Conservation (phyloP, 2,797 vertebrate genomes). For the Rhynchonycteris naso region DNA sequence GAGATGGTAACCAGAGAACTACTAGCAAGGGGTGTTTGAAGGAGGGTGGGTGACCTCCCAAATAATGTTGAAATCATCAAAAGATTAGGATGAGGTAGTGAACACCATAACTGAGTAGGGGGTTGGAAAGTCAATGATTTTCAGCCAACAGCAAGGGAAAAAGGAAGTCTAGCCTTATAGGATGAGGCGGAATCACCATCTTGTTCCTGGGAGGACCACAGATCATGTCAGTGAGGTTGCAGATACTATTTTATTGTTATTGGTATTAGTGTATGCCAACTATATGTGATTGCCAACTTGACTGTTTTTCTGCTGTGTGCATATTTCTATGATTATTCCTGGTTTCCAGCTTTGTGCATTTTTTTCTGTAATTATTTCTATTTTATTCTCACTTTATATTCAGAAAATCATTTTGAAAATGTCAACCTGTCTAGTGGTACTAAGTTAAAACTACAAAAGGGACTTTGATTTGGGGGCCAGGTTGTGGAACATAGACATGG, state of each 20-base stretch:
- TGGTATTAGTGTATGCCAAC: neutral
- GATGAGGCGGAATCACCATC: neutral
- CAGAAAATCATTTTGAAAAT: constrained; percentile 43
- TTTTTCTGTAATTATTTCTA: constrained; percentile 56
- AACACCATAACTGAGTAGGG: neutral
- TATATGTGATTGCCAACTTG: neutral
- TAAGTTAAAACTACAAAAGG: constrained; percentile 6
- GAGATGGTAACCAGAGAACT: neutral
- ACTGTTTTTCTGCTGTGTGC: constrained; percentile 24
- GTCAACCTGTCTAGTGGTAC: neutral
- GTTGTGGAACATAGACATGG: neutral
- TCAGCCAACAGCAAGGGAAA: neutral
- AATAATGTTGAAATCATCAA: neutral
- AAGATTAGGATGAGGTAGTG: neutral
- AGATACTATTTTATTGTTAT: neutral
- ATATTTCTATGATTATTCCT: neutral
- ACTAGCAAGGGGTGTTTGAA: neutral
- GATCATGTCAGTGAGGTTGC: neutral
- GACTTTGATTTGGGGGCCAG: neutral
- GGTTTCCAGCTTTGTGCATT: constrained; percentile 36
- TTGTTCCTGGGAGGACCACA: neutral
- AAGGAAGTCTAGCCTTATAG: neutral
- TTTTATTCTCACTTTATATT: constrained; percentile 36
- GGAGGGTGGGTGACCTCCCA: neutral
- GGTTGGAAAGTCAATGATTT: neutral